Evolutionary conservation across 2,797 vertebrate genomes (phyloP).

Genomic region (Acanthornis magna): DNA sequence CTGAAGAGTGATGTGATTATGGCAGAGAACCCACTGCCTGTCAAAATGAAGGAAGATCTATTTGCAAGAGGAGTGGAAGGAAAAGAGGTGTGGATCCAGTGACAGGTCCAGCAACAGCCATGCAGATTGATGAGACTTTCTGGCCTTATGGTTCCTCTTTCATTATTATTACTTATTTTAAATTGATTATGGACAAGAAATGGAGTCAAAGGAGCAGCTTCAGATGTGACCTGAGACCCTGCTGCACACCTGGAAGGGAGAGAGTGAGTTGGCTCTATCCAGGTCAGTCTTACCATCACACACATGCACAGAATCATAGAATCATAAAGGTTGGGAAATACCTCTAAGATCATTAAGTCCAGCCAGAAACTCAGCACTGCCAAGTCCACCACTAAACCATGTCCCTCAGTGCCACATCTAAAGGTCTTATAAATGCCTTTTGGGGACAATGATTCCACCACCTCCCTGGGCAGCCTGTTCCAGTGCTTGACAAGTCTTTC

Average conservation of each 20-base stretch:
- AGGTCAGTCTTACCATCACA: not conserved
- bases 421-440: not conserved
- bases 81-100: not conserved
- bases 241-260: not conserved
- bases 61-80: not conserved
- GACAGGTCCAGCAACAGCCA: not conserved
- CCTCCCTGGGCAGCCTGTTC: not conserved
- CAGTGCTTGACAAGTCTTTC: not conserved
- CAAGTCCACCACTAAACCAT: not conserved
- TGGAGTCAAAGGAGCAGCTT: not conserved
- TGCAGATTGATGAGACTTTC: not conserved
- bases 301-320: not conserved
- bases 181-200: not conserved
- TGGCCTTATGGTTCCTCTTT: not conserved
- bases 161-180: not conserved
- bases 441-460: rapidly evolving
- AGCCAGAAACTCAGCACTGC: not conserved
- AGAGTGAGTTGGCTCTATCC: not conserved
- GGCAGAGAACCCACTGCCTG: not conserved
- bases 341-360: not conserved
- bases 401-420: not conserved
- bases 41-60: not conserved
- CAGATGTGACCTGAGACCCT: not conserved
- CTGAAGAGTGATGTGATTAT: not conserved
- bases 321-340: not conserved